Evolutionary conservation across 2,888 invertebrate species (phyloP).

Genomic region (Lamproptera curius): DNA sequence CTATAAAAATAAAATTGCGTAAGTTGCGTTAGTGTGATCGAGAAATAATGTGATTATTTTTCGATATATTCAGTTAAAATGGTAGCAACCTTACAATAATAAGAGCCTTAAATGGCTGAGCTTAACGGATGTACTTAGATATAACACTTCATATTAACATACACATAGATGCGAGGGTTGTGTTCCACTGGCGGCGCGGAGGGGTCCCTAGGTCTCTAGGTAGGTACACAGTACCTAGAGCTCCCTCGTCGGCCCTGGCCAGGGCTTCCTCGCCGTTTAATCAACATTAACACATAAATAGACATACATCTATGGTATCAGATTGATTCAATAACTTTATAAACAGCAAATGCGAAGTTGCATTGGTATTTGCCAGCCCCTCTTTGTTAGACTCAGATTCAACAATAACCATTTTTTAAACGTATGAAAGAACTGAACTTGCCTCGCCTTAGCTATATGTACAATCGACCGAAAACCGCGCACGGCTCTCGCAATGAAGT

Average conservation of each 20-base stretch:
- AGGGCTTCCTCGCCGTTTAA: constrained; percentile 33
- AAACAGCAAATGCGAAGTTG: constrained; percentile 58
- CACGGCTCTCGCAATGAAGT: constrained; percentile 67
- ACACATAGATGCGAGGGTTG: constrained; percentile 50
- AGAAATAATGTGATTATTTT: constrained; percentile 10
- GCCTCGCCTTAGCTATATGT: constrained; percentile 72
- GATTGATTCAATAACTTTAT: constrained; percentile 46
- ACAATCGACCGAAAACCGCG: constrained; percentile 69
- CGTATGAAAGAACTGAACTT: constrained; percentile 60
- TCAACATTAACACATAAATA: constrained; percentile 56
- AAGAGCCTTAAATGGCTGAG: constrained; percentile 41
- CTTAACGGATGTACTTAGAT: constrained; percentile 42
- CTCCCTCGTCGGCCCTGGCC: constrained; percentile 39
- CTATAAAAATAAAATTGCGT: constrained; percentile 20
- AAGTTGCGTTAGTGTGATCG: constrained; percentile 19
- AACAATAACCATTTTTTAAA: constrained; percentile 60
- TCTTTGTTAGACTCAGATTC: constrained; percentile 56
- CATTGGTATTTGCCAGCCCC: constrained; percentile 43
- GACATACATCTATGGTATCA: constrained; percentile 55
- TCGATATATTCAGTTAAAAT: constrained; percentile 52
- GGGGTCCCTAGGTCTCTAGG: constrained; percentile 19
- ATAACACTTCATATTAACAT: constrained; percentile 39
- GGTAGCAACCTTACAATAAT: constrained; percentile 49
- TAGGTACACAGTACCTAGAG: constrained; percentile 24
- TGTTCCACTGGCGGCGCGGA: constrained; percentile 40